Percentiles rank a stretch among this genome's conserved stretches.
phyloP scores from a whole-genome alignment of 2,797 vertebrate species.

The Diglossa cyanea region DNA sequence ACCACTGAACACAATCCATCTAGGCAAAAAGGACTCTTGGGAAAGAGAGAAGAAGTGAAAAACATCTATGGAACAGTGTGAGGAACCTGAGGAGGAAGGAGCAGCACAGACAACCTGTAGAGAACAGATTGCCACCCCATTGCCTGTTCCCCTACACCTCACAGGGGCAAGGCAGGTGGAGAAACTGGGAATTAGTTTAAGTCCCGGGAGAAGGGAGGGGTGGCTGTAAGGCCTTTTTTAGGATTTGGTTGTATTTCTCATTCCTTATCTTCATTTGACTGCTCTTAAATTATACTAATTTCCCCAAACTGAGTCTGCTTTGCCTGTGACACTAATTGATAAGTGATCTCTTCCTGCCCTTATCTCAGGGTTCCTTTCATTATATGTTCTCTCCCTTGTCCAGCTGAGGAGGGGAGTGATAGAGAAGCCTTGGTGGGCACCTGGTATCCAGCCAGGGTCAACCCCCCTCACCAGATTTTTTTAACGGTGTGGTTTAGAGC shows the following conservation, averaged over 20 bases:
- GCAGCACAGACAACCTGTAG: not conserved
- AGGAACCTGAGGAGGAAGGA: not conserved
- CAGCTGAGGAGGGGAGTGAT: not conserved
- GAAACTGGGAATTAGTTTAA: not conserved
- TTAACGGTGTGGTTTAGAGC: not conserved
- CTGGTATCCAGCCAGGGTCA: not conserved
- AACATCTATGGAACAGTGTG: not conserved
- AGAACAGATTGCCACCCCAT: not conserved
- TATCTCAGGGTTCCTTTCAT: accelerated
- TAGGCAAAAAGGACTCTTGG: not conserved
- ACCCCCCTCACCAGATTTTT: not conserved
- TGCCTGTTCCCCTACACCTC: not conserved
- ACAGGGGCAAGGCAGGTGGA: accelerated
- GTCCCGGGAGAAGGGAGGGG: too few relatives aligned
- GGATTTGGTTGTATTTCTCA: not conserved
- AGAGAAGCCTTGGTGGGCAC: not conserved
- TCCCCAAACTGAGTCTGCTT: not conserved
- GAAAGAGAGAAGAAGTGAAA: not conserved
- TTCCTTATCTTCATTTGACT: not conserved
- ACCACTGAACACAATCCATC: not conserved
- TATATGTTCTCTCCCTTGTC: not conserved
- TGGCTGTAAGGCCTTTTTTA: not conserved
- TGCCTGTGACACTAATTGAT: not conserved
- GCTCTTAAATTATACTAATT: not conserved
- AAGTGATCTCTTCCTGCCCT: not conserved